phyloP scores from a whole-genome alignment of 1,140 invertebrate genomes.

The Bombus impatiens region DNA sequence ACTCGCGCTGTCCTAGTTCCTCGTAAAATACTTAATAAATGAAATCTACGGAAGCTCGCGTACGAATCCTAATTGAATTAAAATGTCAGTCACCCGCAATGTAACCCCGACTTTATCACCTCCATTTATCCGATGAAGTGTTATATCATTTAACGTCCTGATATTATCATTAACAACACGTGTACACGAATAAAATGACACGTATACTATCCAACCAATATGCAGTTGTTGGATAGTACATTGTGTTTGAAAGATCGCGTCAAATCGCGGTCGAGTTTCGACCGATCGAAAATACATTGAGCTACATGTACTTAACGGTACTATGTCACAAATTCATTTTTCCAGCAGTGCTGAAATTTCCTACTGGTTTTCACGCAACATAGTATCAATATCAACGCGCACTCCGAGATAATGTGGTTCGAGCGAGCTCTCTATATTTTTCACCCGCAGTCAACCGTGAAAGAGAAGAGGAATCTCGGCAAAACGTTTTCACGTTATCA shows the following conservation, averaged over 20 bases:
- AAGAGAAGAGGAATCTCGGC: slow-evolving; percentile 48
- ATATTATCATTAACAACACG: slow-evolving; percentile 20
- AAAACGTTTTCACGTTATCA: slow-evolving; percentile 60
- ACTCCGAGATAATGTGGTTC: slow-evolving; percentile 43
- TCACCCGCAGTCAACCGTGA: slow-evolving; percentile 40
- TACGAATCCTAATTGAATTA: slow-evolving; percentile 19
- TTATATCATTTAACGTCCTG: background rate
- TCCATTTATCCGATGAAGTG: slow-evolving; percentile 39
- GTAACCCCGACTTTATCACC: background rate
- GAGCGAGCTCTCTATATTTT: slow-evolving; percentile 43
- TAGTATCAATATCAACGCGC: slow-evolving; percentile 25
- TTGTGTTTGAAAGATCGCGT: background rate
- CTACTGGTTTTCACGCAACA: slow-evolving; percentile 7
- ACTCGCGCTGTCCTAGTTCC: background rate
- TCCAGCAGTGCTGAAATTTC: background rate
- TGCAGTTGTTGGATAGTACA: too few relatives aligned
- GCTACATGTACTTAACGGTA: background rate
- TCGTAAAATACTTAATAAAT: background rate
- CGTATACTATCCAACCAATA: too few relatives aligned
- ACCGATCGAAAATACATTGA: background rate
- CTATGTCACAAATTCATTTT: slow-evolving; percentile 1
- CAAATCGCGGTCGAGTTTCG: too few relatives aligned
- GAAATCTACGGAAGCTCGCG: background rate
- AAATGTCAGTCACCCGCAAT: background rate
- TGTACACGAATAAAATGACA: background rate